Evolutionary conservation across 1,140 invertebrate species (phyloP), one percentile per base, ranked within the genome.

Genomic region (Drosophila pectinifera): DNA sequence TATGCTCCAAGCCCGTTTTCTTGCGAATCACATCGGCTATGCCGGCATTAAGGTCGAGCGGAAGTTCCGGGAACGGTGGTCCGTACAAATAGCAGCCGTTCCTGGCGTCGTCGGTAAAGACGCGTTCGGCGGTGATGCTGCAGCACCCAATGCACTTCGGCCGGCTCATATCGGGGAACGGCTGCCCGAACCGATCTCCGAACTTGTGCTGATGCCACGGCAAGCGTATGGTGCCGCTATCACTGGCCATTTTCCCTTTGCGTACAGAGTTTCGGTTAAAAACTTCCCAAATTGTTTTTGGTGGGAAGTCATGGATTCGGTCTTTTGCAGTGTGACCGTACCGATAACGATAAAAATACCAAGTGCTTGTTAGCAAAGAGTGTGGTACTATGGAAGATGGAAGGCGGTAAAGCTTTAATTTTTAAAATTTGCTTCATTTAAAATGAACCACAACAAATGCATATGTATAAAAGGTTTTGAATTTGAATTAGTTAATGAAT

Each of bases 21-120:
- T 94, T 56, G 72, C 85, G 72, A 79, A 92, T 56, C 16, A 90
- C 93, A 64, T 91, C 73, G 8, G 92, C 75, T 22, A 91, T 76
- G 34, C 93, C 93, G 22, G 90, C 63, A 46, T 94, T 93, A n/a
- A 95, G 92, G 89, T 95, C 91, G 20, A 93, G 92, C 22, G 92
- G 73, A n/a, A 54, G 46, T 0, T 34, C n/a, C 0, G 28, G 46
- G 0, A 8, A 24, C 0, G 43, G 39, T 4, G 76, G 80, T 4
- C 64, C 11, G 6, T 5, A 13, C 16, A 86, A 13, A 39, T 80
- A 89, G 8, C 28, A 10, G 8, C 13, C 38, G n/a, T 68, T 42
- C 0, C 54, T 57, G 13, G 75, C 42, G 22, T 86, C 64, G 22
- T 83, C 53, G 34, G 51, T 26, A 14, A 16, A 89, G 20, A 67